These are phyloP conservation scores for Pagetopsis macropterus DNA, from an alignment of 2,797 vertebrate species.

Conservation along the genomic window DNA sequence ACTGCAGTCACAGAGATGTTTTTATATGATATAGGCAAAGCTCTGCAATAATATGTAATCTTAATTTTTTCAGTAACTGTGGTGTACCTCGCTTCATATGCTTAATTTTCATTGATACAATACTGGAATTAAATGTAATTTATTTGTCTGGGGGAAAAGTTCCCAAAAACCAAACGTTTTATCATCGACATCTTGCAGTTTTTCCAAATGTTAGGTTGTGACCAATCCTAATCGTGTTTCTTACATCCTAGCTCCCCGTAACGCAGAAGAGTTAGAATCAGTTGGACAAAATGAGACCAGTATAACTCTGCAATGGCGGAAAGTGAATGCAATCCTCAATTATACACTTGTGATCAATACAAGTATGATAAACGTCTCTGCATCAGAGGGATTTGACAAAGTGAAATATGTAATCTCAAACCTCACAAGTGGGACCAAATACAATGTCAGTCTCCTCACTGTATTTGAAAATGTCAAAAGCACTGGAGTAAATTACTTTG, in stretches of 20 bases:
- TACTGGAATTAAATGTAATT: no score
- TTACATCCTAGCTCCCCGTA: constrained; percentile 1
- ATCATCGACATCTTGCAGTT: no score
- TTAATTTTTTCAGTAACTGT: no score
- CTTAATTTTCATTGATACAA: no score
- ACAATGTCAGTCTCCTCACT: constrained; percentile 44
- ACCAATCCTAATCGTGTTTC: no score
- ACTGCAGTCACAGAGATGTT: constrained; percentile 31
- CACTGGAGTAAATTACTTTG: constrained; percentile 22
- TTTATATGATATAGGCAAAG: no score
- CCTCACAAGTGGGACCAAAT: constrained; percentile 28
- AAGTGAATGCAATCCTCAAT: not conserved
- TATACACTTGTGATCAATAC: constrained; percentile 7
- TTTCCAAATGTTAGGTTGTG: no score
- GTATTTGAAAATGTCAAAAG: constrained; percentile 15
- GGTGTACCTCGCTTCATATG: no score
- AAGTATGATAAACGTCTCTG: not conserved
- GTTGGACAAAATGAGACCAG: not conserved
- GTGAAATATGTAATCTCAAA: fast-evolving
- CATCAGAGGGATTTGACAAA: fast-evolving
- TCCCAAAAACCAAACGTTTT: no score
- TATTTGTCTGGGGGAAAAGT: no score
- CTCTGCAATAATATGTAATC: no score
- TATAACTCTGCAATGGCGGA: constrained; percentile 51
- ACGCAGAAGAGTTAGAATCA: fast-evolving